Base-by-base conservation (phyloP, 2,113 vertebrate genomes). In the Plectropomus leopardus region DNA sequence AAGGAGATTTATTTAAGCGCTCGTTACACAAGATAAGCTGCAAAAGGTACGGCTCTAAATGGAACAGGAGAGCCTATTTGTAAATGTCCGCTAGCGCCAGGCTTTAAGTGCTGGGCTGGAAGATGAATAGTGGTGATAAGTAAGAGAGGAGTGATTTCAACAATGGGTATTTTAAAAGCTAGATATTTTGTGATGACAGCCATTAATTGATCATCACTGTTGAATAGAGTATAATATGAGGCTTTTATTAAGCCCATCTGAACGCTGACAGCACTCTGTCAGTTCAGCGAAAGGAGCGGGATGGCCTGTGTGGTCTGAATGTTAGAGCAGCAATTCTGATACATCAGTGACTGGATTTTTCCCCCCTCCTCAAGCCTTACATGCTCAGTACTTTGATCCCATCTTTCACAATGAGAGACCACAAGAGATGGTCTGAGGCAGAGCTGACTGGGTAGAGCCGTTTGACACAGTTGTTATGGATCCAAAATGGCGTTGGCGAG, bases 1-100 rank as follows among this genome's bases (percentile, higher is more conserved):
- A 48, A 67, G 63, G 72, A 85, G 92, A 92, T 93, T 93, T 90
- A 87, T 92, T 93, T 81, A 87, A 92, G 89, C 89, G 89, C 83
- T 72, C 17, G 68, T 92, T 89, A 85, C 82, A 90, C 81, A 83
- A 89, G 93, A 89, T 93, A 87, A 93, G 88, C 90, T 73, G 81
- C 23, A 72, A 74, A 76, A 85, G 87, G 80, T 82, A 78, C 63
- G 47, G 70, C 89, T 88, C 78, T 65, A 91, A 92, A 90, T 83
- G 85, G 83, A 91, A 69, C 61, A 63, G 60, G 66, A 66, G 81
- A 91, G 77, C 69, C 85, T 89, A 89, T 93, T 93, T 90, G 65
- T 89, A 83, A 87, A 84, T 57, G 83, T 83, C 72, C 57, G 3
- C 61, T 76, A 73, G 57, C 77, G 84, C 44, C 76, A 30, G 67